phyloP scores from a whole-genome alignment of 2,797 vertebrate species.

The Austrolebias charrua region DNA sequence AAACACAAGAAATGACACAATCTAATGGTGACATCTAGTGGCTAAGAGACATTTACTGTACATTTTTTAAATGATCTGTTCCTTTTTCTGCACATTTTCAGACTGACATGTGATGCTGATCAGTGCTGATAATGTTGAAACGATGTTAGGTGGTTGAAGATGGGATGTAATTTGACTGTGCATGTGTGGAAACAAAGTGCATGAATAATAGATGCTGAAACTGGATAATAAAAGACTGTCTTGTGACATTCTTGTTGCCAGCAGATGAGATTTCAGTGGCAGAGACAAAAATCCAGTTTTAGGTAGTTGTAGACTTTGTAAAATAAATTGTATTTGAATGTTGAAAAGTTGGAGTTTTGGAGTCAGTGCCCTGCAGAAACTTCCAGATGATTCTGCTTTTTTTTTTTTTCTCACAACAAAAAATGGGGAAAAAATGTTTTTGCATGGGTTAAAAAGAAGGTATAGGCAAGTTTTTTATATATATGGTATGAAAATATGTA shows the following conservation, averaged over 20 bases:
- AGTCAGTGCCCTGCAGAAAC: constrained; percentile 35
- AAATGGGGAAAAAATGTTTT: not conserved
- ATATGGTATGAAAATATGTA: constrained; percentile 52
- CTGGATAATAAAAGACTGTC: constrained; percentile 46
- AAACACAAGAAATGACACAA: constrained; percentile 3
- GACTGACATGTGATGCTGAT: constrained; percentile 21
- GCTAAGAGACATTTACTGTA: constrained; percentile 19
- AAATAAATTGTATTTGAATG: constrained; percentile 33
- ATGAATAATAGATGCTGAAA: constrained; percentile 64
- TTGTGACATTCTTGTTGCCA: constrained; percentile 19
- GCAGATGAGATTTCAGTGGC: constrained; percentile 18
- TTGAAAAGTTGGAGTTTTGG: constrained; percentile 31
- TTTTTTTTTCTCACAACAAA: not conserved
- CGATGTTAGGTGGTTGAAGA: constrained; percentile 35
- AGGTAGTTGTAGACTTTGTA: constrained; percentile 38
- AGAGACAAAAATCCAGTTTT: constrained; percentile 15
- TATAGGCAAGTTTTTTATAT: constrained; percentile 39
- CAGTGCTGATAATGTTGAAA: constrained; percentile 16
- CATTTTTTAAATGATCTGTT: not conserved
- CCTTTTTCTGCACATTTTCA: not conserved
- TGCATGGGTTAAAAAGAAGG: constrained; percentile 30
- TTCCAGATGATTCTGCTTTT: not conserved
- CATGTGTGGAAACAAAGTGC: constrained; percentile 35
- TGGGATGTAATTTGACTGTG: constrained; percentile 30
- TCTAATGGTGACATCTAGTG: constrained; percentile 66